Conservation (phyloP, 2,797 vertebrate genomes). For the Gallinago solitaria region DNA sequence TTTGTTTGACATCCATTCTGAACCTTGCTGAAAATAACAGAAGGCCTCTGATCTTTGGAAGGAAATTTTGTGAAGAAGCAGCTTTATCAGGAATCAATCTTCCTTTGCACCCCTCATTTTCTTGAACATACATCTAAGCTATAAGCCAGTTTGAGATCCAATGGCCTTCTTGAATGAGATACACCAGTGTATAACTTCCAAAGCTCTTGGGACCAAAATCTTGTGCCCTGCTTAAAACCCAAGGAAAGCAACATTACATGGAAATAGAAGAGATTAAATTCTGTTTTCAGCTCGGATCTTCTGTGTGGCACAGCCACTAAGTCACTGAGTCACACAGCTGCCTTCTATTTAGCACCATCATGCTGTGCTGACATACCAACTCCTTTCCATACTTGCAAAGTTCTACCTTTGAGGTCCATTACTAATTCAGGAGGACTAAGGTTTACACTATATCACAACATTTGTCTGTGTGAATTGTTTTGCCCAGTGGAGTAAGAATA, state of each 20-base stretch:
- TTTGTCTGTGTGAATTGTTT: neutral
- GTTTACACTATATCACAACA: neutral
- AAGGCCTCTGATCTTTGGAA: neutral
- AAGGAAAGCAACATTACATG: neutral
- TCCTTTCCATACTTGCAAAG: neutral
- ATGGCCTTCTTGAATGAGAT: neutral
- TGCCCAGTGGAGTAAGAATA: rapidly evolving
- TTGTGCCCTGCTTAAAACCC: neutral
- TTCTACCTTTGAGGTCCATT: neutral
- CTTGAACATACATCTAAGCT: neutral
- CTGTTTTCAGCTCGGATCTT: neutral
- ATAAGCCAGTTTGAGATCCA: neutral
- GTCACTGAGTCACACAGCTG: neutral
- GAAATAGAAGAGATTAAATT: neutral
- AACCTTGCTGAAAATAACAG: neutral
- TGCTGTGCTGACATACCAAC: rapidly evolving
- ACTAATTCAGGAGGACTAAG: neutral
- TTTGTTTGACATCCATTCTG: neutral
- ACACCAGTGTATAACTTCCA: neutral
- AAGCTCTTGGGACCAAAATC: neutral
- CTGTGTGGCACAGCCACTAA: neutral
- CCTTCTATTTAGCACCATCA: neutral
- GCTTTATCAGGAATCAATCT: neutral
- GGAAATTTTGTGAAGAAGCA: neutral
- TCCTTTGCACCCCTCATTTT: neutral